Evolutionary conservation across 2,797 vertebrate genomes (phyloP), one percentile per base, ranked within the genome.

Genomic region (Botia almorhae): DNA sequence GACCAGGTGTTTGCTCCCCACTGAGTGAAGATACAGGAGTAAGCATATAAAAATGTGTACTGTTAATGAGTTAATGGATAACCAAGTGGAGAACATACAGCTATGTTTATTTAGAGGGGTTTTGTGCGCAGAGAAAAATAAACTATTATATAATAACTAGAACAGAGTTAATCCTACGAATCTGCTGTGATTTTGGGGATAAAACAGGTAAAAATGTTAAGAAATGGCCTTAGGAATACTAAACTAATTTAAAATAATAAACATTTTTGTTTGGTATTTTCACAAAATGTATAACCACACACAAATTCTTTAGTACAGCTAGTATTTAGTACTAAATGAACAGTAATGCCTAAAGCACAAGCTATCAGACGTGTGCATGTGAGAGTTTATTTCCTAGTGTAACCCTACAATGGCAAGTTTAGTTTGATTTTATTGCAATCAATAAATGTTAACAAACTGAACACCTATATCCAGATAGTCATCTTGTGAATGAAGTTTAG

Each of bases 381-480:
- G 6, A 46, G 7, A 23, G 13, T 39, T 26, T 55, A 29, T 16
- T 7, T 33, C 19, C 51, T 33, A 36, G 58, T 61, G 39, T 19
- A 55, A 43, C 3, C 19, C 7, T 64, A n/a, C 6, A 64, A 39
- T 36, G 7, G 26, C 26, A n/a, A 39, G 21, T 36, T n/a, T 10
- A 36, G 8, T 21, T 2, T 65, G 3, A 33, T 33, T 76, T 78
- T 69, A 78, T 69, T 78, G n/a, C 17, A 58, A 12, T 76, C 63
- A 68, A 10, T 11, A 76, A 56, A 19, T 23, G 3, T 4, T 67
- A 48, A 67, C 51, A 16, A 53, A 67, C 67, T 14, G 7, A 12
- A 2, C 26, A 46, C 14, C 21, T n/a, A 68, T 46, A 26, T n/a
- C 16, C 16, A 76, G 43, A 56, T 39, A 6, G 21, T 48, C 8